Conservation (phyloP, 1,140 invertebrate genomes). For the Drosophila pachea region DNA sequence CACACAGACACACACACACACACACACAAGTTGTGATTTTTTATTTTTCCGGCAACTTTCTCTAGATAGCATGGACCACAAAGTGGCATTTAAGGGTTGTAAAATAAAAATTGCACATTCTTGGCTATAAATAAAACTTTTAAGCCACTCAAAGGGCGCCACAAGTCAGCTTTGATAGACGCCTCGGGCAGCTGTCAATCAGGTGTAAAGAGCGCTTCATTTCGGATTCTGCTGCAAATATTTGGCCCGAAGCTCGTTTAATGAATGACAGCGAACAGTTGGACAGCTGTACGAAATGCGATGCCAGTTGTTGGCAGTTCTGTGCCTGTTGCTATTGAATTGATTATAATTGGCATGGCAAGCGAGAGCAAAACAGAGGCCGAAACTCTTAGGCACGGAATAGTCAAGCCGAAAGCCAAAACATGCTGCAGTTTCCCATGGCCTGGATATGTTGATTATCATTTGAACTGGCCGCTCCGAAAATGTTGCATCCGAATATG, state of each 20-base stretch:
- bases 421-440: constrained; percentile 2
- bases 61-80: not conserved
- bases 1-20: not conserved
- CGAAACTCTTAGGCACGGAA: constrained; percentile 29
- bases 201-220: not conserved
- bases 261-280: not conserved
- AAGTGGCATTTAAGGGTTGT: too few relatives aligned
- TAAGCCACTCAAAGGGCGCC: too few relatives aligned
- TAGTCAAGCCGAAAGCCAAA: constrained; percentile 11
- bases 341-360: constrained; percentile 61
- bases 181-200: not conserved
- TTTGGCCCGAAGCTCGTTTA: not conserved
- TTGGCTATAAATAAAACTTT: too few relatives aligned
- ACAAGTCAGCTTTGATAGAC: not conserved
- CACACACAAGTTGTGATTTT: not conserved
- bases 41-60: not conserved
- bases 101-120: too few relatives aligned
- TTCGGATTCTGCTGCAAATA: not conserved
- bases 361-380: constrained; percentile 23
- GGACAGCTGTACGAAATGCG: not conserved
- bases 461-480: constrained; percentile 10
- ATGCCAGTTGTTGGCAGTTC: constrained; percentile 1
- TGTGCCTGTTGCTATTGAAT: constrained; percentile 36
- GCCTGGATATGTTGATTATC: constrained; percentile 1
- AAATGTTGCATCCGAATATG: constrained; percentile 2